Evolutionary conservation across 2,797 vertebrate species (phyloP).

Genomic region (Darevskia nairensis): DNA sequence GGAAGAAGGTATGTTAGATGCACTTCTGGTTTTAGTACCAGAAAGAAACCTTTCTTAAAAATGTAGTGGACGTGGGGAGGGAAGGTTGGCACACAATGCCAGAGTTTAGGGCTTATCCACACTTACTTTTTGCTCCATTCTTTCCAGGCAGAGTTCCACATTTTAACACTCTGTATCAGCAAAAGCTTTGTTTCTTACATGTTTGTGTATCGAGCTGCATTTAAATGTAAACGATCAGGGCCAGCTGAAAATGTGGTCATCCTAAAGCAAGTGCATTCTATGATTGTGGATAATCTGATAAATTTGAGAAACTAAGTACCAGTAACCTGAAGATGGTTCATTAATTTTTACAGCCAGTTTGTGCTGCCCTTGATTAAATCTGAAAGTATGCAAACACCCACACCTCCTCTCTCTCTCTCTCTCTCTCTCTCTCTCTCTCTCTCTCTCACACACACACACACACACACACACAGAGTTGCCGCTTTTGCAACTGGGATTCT

Average conservation of each 20-base stretch:
- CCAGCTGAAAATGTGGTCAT: not conserved
- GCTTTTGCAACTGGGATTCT: not conserved
- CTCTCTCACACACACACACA: not conserved
- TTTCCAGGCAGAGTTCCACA: not conserved
- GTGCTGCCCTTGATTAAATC: not conserved
- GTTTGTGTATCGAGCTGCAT: too few species aligned
- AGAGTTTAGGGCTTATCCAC: too few species aligned
- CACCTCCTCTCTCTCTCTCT: not conserved
- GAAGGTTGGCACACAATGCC: not conserved
- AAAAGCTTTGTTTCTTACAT: not conserved
- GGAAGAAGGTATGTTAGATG: not conserved
- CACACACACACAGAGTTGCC: not conserved
- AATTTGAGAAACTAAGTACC: not conserved
- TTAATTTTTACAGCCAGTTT: not conserved
- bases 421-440: too few species aligned
- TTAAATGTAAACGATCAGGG: not conserved
- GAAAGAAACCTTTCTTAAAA: not conserved
- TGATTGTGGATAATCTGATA: not conserved
- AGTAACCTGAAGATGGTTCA: not conserved
- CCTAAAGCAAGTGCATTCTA: not conserved
- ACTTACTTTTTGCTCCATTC: too few species aligned
- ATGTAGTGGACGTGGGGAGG: too few species aligned
- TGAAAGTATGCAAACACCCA: not conserved
- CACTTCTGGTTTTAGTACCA: not conserved
- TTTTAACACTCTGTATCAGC: not conserved